Percentiles rank a stretch among this genome's conserved stretches.
Conservation (phyloP, 2,888 invertebrate genomes). For the Candidula unifasciata region DNA sequence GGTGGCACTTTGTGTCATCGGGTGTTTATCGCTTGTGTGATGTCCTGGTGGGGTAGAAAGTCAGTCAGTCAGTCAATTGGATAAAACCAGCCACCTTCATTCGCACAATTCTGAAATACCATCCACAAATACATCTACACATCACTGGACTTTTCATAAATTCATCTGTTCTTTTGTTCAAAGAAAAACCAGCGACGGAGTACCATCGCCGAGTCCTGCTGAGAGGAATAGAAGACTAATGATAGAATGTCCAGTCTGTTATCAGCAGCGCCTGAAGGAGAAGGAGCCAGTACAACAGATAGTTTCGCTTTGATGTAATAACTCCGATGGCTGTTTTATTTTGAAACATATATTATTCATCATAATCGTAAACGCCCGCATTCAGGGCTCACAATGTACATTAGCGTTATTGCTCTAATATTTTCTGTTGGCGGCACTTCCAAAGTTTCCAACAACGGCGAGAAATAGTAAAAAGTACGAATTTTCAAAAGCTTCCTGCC, state of each 20-base stretch:
- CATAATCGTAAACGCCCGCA: background rate
- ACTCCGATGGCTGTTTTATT: background rate
- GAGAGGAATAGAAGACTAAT: background rate
- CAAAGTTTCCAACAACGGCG: background rate
- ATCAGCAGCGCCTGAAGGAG: background rate
- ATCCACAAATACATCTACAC: too few relatives aligned
- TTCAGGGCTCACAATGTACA: slow-evolving; percentile 24
- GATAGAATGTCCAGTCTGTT: background rate
- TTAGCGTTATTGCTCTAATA: slow-evolving; percentile 20
- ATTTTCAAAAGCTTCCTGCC: slow-evolving; percentile 37
- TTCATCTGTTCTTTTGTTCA: background rate
- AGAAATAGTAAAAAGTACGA: slow-evolving; percentile 17
- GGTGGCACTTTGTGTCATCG: too few relatives aligned
- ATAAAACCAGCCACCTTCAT: too few relatives aligned
- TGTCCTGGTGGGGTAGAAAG: too few relatives aligned
- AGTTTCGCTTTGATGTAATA: background rate
- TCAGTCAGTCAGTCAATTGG: too few relatives aligned
- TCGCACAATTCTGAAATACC: too few relatives aligned
- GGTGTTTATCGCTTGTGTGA: too few relatives aligned
- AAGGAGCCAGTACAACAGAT: background rate
- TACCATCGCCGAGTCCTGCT: background rate
- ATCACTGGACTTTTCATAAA: background rate
- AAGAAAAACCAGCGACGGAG: background rate
- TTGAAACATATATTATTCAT: slow-evolving; percentile 28
- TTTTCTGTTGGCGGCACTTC: slow-evolving; percentile 30